Evolutionary conservation across 1,140 invertebrate species (phyloP).

Genomic region (Conopomorpha cramerella): DNA sequence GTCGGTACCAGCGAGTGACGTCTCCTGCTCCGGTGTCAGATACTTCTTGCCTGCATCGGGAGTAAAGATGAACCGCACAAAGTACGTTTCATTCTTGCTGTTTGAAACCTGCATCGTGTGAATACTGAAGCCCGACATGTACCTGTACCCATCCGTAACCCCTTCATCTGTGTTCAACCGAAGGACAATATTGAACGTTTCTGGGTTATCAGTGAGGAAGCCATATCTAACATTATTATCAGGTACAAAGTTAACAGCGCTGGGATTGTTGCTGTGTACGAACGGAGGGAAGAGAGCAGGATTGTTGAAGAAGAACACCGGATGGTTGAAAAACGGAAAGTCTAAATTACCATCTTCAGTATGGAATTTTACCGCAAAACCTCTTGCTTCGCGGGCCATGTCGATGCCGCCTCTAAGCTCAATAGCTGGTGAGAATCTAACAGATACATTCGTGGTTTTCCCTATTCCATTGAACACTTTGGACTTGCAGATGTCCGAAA

Average conservation of each 20-base stretch:
- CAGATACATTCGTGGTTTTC: constrained; percentile 78
- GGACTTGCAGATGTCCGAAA: constrained; percentile 84
- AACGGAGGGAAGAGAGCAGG: constrained; percentile 69
- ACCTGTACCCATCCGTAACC: constrained; percentile 79
- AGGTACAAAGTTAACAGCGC: constrained; percentile 71
- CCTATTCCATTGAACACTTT: constrained; percentile 82
- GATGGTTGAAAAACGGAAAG: constrained; percentile 75
- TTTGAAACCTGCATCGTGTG: constrained; percentile 72
- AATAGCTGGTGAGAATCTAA: constrained; percentile 82
- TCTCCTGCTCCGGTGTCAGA: constrained; percentile 64
- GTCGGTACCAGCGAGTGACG: constrained; percentile 64
- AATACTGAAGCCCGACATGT: constrained; percentile 65
- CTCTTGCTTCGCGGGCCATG: constrained; percentile 72
- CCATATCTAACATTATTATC: constrained; percentile 91
- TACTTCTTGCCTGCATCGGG: constrained; percentile 74
- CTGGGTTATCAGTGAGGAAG: constrained; percentile 82
- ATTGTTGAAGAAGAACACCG: constrained; percentile 76
- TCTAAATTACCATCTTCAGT: constrained; percentile 81
- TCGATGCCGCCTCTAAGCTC: constrained; percentile 87
- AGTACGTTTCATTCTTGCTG: constrained; percentile 49
- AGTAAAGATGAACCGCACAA: constrained; percentile 76
- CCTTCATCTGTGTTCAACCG: constrained; percentile 79
- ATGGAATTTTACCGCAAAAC: constrained; percentile 79
- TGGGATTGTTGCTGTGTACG: constrained; percentile 69
- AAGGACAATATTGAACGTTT: constrained; percentile 70